Evolutionary conservation across 1,140 invertebrate species (phyloP).

Genomic region (Drosophila novamexicana): DNA sequence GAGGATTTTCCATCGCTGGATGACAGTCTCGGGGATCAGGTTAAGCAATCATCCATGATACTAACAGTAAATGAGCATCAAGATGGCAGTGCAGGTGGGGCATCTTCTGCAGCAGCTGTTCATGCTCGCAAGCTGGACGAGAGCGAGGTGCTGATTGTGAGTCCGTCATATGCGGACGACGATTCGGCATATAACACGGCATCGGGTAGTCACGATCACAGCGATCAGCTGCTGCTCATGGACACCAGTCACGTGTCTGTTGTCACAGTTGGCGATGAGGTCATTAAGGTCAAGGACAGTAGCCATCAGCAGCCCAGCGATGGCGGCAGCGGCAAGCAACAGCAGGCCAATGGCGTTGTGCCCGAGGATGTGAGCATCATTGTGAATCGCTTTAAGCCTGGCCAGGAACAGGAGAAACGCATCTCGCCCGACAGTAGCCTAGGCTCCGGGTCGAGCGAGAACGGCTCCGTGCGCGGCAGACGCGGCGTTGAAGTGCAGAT

Average conservation of each 20-base stretch:
- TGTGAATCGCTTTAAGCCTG: slow-evolving; percentile 74
- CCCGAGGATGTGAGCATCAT: slow-evolving; percentile 83
- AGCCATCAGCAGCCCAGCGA: slow-evolving; percentile 71
- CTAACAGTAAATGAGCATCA: slow-evolving; percentile 62
- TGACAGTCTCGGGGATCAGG: slow-evolving; percentile 88
- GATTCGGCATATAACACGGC: slow-evolving; percentile 78
- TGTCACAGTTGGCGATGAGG: slow-evolving; percentile 93
- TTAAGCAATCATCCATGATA: slow-evolving; percentile 81
- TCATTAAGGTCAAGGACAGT: slow-evolving; percentile 89
- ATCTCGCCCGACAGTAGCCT: slow-evolving; percentile 79
- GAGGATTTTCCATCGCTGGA: slow-evolving; percentile 90
- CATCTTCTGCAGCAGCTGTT: slow-evolving; percentile 33
- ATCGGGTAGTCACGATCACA: slow-evolving; percentile 74
- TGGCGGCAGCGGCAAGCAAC: slow-evolving; percentile 13
- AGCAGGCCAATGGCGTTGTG: slow-evolving; percentile 56
- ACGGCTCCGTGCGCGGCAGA: slow-evolving; percentile 85
- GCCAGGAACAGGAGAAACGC: slow-evolving; percentile 58
- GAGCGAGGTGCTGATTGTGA: slow-evolving; percentile 91
- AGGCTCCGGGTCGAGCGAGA: slow-evolving; percentile 85
- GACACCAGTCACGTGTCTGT: slow-evolving; percentile 95
- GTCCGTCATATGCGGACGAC: slow-evolving; percentile 86
- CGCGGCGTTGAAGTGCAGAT: slow-evolving; percentile 76
- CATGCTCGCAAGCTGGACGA: slow-evolving; percentile 89
- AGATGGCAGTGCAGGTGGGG: slow-evolving; percentile 75
- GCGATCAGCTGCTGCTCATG: slow-evolving; percentile 68